These are phyloP conservation scores for Saccostrea cuccullata DNA, from an alignment of 1,140 invertebrate species.

Conservation along the genomic window DNA sequence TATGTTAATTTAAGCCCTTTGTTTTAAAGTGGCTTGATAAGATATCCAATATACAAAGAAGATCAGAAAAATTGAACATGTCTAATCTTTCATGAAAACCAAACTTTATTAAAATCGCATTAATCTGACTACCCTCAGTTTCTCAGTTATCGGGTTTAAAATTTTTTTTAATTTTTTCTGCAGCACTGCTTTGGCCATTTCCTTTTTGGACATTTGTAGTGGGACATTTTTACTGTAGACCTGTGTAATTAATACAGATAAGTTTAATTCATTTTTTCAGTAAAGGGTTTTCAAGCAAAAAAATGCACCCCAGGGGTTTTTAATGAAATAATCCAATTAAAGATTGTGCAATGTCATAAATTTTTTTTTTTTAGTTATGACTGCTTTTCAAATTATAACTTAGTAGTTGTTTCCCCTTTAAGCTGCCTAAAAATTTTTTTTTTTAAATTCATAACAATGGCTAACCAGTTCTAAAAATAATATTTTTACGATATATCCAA, in stretches of 20 bases:
- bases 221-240: neutral
- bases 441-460: too few species aligned
- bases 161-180: neutral
- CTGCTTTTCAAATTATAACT: neutral
- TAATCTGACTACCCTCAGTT: neutral
- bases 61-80: conserved; percentile 23
- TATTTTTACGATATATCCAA: too few species aligned
- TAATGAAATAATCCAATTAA: neutral
- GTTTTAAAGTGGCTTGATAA: neutral
- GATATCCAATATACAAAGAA: conserved; percentile 30
- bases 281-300: conserved; percentile 5
- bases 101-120: conserved; percentile 29
- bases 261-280: conserved; percentile 1
- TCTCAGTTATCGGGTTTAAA: neutral
- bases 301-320: neutral
- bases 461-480: too few species aligned
- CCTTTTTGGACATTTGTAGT: neutral
- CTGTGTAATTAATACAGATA: conserved; percentile 14
- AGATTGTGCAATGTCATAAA: neutral
- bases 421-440: too few species aligned
- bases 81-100: conserved; percentile 24
- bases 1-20: neutral
- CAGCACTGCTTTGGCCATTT: neutral
- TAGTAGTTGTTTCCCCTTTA: too few species aligned
- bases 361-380: neutral